Evolutionary conservation across 2,888 invertebrate genomes (phyloP), one percentile per base, ranked within the genome.

Genomic region (Drosophila lutescens): DNA sequence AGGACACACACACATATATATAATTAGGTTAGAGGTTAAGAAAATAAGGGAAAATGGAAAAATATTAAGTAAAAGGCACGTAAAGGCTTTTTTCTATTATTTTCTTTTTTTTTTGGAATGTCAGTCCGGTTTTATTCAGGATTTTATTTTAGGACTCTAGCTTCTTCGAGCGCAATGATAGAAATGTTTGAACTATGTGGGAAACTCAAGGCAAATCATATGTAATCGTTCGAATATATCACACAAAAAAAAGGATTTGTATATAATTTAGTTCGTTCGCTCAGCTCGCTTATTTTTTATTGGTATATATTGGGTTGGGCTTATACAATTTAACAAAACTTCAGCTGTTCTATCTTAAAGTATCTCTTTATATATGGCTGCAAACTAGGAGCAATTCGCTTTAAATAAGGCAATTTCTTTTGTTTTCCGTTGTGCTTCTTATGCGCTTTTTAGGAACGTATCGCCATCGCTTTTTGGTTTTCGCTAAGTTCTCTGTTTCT

Each of bases 141-240:
- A 12, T 12, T 44, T 38, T 43, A 41, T 46, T 44, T 55, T 50
- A 32, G 40, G 32, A 38, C 34, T 53, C 20, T 44, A 54, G 49
- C 60, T 65, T 67, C 46, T 61, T 54, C 4, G 56, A 74, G 86
- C 83, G 73, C 76, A 79, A 88, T 90, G 89, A 89, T 89, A 89
- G 89, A 89, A 89, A 89, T 86, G 80, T 89, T 76, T 80, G 85
- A 89, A 89, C 84, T 78, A 53, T 63, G 46, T 12, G 53, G 20
- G 30, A 1, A 71, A 70, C 54, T 26, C 12, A 63, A 57, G 57
- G 66, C 54, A 71, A 71, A 71, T 71, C 36, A 73, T 63, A 73
- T 32, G 13, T 23, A 73, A 57, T 61, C 34, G 36, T 41, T 56
- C 55, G 41, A 56, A 55, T 30, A 55, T 55, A 41, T 53, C 59